A percentile compares a stretch with the other conserved stretches of the same genome.
Conservation (phyloP, 2,113 vertebrate species). For the Tetrax tetrax region DNA sequence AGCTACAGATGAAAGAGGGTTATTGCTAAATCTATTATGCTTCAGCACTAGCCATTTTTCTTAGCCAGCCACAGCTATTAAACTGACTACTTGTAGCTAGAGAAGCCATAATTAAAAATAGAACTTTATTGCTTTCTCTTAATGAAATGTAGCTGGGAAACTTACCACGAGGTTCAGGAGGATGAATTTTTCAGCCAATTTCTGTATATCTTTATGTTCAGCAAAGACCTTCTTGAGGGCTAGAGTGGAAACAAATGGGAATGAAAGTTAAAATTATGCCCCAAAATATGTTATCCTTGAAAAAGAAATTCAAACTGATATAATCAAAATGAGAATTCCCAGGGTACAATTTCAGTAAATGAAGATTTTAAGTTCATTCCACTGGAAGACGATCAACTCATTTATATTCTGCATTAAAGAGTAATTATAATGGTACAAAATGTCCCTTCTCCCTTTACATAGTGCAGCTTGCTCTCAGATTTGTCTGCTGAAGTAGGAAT, state of each 20-base stretch:
- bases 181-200: conserved; percentile 86
- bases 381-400: neutral
- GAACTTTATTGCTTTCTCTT: neutral
- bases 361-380: neutral
- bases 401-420: neutral
- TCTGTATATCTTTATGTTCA: conserved; percentile 86
- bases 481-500: neutral
- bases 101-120: neutral
- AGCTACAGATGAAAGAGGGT: neutral
- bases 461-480: neutral
- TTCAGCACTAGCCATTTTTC: neutral
- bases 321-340: neutral
- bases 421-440: neutral
- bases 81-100: neutral
- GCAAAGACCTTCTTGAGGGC: conserved; percentile 90
- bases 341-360: neutral
- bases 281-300: neutral
- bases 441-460: neutral
- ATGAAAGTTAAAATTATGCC: neutral
- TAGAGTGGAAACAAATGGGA: conserved; percentile 46
- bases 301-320: neutral
- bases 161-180: conserved; percentile 91
- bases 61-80: neutral
- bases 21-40: neutral
- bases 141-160: conserved; percentile 12